A percentile compares a stretch with the other conserved stretches of the same genome.
Evolutionary conservation across 2,797 vertebrate species (phyloP).

Genomic region (Sebastolobus altivelis): DNA sequence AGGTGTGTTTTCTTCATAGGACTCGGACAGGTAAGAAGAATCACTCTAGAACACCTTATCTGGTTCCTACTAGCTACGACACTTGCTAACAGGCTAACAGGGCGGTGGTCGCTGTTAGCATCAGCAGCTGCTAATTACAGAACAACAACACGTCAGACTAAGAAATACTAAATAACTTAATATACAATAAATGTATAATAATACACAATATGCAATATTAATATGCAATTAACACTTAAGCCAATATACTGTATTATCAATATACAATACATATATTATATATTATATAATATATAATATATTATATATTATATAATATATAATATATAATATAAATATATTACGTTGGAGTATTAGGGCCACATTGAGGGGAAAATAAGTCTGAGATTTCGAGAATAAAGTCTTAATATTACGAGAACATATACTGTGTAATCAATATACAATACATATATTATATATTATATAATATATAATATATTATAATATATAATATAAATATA

Average conservation of each 20-base stretch:
- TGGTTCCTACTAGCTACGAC: background rate
- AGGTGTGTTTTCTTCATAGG: slow-evolving; percentile 12
- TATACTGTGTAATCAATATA: background rate
- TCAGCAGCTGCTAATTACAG: background rate
- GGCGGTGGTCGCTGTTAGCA: slow-evolving; percentile 9
- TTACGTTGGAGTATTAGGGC: too few species aligned
- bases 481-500: background rate
- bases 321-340: too few species aligned
- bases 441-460: background rate
- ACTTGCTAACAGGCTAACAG: slow-evolving; percentile 3
- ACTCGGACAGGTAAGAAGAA: slow-evolving; percentile 40
- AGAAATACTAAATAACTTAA: background rate
- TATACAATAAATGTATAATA: background rate
- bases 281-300: too few species aligned
- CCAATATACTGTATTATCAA: background rate
- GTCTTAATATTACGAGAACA: too few species aligned
- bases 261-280: background rate
- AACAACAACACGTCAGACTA: background rate
- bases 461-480: too few species aligned
- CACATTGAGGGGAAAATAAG: too few species aligned
- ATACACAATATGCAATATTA: background rate
- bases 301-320: too few species aligned
- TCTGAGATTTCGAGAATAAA: too few species aligned
- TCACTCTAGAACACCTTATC: background rate
- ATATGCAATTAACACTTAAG: background rate